Conservation (phyloP, 2,113 vertebrate species). For the Patagioenas fasciata region DNA sequence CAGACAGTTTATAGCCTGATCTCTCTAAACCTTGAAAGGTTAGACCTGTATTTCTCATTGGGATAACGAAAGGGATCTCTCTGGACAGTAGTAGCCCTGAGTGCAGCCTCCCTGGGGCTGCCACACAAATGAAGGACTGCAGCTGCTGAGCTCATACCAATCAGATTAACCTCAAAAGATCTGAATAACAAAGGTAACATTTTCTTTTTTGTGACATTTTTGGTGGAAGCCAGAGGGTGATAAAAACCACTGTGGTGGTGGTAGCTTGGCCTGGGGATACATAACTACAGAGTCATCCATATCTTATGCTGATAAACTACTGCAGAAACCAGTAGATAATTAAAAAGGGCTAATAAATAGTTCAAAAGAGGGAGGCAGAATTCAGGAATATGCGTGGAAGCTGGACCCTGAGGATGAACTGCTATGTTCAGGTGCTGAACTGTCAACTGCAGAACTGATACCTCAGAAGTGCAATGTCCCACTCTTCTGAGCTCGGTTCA, state of each 20-base stretch:
- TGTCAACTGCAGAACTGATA: accelerated
- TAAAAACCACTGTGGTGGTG: neutral
- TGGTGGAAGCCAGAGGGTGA: neutral
- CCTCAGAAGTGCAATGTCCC: neutral
- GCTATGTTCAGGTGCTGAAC: neutral
- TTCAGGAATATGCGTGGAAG: neutral
- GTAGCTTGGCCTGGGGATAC: neutral
- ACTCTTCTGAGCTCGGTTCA: neutral
- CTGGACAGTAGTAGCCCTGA: neutral
- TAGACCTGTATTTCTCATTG: neutral
- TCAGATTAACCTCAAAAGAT: neutral
- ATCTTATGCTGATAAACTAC: neutral
- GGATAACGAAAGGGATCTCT: neutral
- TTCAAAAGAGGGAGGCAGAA: neutral
- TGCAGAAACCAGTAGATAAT: neutral
- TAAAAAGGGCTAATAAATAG: neutral
- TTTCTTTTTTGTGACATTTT: neutral
- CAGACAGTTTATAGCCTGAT: neutral
- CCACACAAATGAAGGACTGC: neutral
- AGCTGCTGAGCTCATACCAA: neutral
- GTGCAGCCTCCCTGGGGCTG: neutral
- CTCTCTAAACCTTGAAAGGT: neutral
- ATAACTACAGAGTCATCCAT: neutral
- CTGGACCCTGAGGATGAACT: neutral
- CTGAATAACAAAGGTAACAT: neutral